Percentiles rank a stretch among this genome's conserved stretches.
These are phyloP conservation scores for Deilephila elpenor DNA, from an alignment of 2,888 invertebrate genomes.

Conservation along the genomic window DNA sequence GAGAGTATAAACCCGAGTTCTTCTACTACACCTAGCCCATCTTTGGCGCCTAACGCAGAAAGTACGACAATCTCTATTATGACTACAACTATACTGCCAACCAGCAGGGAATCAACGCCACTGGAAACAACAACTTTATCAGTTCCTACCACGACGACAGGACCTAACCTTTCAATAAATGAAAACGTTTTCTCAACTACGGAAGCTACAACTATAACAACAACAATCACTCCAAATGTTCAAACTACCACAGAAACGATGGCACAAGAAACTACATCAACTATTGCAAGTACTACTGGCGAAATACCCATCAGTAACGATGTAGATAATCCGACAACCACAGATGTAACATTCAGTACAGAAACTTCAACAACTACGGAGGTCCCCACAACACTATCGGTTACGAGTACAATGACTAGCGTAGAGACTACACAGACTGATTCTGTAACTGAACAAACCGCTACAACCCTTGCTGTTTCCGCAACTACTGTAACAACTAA, in stretches of 20 bases:
- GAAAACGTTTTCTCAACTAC: constrained; percentile 16
- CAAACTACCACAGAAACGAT: constrained; percentile 37
- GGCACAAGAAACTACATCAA: constrained; percentile 27
- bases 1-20: constrained; percentile 60
- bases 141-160: neutral
- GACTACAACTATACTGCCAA: constrained; percentile 36
- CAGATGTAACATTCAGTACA: neutral
- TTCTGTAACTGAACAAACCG: constrained; percentile 33
- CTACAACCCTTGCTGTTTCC: constrained; percentile 37
- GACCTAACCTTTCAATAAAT: neutral
- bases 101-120: constrained; percentile 35
- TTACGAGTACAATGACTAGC: constrained; percentile 34
- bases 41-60: constrained; percentile 59
- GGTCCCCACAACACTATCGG: constrained; percentile 34
- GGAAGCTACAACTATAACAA: constrained; percentile 1
- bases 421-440: constrained; percentile 25
- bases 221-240: constrained; percentile 35
- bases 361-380: constrained; percentile 30
- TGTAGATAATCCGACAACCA: neutral
- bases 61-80: constrained; percentile 46
- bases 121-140: constrained; percentile 21
- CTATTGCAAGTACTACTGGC: constrained; percentile 14
- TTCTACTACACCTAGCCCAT: constrained; percentile 53
- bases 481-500: constrained; percentile 43
- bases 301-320: no score